These are phyloP conservation scores for Copsychus sechellarum DNA, from an alignment of 2,113 vertebrate species.

Conservation along the genomic window DNA sequence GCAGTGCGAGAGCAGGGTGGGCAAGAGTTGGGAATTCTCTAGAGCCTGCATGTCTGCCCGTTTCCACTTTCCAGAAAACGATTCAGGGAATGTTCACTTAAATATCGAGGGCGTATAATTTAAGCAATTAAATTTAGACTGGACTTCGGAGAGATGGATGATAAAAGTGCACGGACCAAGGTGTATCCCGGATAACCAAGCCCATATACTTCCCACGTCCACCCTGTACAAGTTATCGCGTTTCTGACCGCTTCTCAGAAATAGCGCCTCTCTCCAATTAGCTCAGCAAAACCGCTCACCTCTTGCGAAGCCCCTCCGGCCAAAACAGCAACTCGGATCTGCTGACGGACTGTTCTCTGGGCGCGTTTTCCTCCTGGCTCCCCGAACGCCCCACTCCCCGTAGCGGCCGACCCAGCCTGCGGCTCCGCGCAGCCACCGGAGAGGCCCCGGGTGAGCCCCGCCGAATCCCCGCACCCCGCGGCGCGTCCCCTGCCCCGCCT, in stretches of 20 bases:
- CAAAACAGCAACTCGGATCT: neutral
- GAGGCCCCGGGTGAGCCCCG: neutral
- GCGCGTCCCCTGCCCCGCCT: neutral
- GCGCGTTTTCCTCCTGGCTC: neutral
- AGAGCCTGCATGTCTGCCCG: neutral
- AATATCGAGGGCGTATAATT: neutral
- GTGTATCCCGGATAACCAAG: neutral
- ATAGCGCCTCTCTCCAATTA: neutral
- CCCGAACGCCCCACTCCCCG: neutral
- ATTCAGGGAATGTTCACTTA: neutral
- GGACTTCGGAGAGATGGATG: neutral
- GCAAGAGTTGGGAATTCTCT: neutral
- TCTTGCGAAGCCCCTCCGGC: neutral
- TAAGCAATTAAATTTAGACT: neutral
- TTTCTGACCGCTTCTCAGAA: neutral
- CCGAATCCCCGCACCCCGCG: neutral
- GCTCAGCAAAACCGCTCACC: neutral
- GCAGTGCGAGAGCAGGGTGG: neutral
- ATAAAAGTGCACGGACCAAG: neutral
- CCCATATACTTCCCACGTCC: neutral
- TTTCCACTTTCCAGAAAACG: neutral
- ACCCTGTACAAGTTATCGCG: rapidly evolving
- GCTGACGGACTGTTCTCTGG: neutral
- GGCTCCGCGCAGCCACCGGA: neutral
- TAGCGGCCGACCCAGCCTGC: neutral